Conservation (phyloP, 2,888 invertebrate species). For the Antheraea yamamai region DNA sequence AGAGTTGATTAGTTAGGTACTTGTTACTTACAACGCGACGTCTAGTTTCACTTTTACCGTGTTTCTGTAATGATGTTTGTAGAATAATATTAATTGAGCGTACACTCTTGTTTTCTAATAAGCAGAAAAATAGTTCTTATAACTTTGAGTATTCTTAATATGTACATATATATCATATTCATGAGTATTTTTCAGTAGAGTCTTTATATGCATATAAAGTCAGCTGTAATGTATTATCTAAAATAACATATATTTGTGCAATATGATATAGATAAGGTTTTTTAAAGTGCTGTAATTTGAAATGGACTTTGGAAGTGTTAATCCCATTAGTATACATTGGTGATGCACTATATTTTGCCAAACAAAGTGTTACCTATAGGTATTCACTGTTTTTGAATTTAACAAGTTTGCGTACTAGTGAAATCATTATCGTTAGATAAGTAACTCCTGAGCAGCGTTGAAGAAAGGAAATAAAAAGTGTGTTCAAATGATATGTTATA, state of each 20-base stretch:
- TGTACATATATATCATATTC: background rate
- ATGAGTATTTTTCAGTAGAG: too few relatives aligned
- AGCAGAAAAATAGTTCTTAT: background rate
- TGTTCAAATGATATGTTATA: background rate
- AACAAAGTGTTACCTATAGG: too few relatives aligned
- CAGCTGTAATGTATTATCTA: too few relatives aligned
- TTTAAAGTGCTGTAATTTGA: too few relatives aligned
- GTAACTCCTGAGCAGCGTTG: background rate
- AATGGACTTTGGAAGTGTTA: too few relatives aligned
- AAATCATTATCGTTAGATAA: background rate
- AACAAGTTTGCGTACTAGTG: background rate
- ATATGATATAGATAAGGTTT: too few relatives aligned
- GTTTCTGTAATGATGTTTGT: slow-evolving; percentile 8
- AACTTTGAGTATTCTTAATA: background rate
- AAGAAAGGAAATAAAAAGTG: background rate
- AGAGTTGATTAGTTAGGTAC: slow-evolving; percentile 36
- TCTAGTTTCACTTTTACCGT: slow-evolving; percentile 9
- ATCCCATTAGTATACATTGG: background rate
- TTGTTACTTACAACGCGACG: slow-evolving; percentile 11
- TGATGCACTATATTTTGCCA: background rate
- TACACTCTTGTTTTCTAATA: slow-evolving; percentile 25
- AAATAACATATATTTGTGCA: too few relatives aligned
- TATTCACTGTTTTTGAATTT: background rate
- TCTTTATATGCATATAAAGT: too few relatives aligned
- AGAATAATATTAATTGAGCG: slow-evolving; percentile 49